phyloP scores from a whole-genome alignment of 2,113 vertebrate species.

The Fulmarus glacialis region DNA sequence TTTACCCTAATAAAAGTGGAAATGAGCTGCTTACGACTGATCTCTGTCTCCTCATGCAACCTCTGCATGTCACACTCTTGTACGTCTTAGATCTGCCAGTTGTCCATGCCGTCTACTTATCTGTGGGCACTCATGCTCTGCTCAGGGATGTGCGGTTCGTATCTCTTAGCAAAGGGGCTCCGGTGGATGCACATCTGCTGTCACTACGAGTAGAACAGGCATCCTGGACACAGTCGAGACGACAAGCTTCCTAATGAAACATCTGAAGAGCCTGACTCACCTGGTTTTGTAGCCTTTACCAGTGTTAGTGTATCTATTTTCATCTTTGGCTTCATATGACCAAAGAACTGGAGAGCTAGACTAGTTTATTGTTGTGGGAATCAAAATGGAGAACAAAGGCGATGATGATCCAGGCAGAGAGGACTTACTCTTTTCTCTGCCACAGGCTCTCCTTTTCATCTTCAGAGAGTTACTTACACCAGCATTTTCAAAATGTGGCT shows the following conservation, averaged over 20 bases:
- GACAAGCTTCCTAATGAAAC: neutral
- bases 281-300: neutral
- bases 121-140: neutral
- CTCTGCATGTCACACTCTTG: neutral
- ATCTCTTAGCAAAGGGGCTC: neutral
- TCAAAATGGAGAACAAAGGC: neutral
- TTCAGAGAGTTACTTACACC: neutral
- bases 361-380: neutral
- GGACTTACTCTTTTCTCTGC: neutral
- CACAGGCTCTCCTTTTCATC: neutral
- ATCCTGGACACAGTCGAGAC: neutral
- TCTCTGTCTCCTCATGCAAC: neutral
- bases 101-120: neutral
- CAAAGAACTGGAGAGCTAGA: neutral
- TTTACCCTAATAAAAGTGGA: neutral
- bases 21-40: neutral
- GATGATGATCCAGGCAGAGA: neutral
- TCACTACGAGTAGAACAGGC: fast-evolving
- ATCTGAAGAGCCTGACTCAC: neutral
- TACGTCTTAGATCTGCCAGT: neutral
- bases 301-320: neutral
- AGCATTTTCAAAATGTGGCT: neutral
- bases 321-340: neutral
- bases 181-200: neutral
- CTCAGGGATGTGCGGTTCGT: fast-evolving